Percentiles rank a stretch among this genome's conserved stretches.
These are phyloP conservation scores for Zosterops pallidus DNA, from an alignment of 2,113 vertebrate genomes.

Conservation along the genomic window DNA sequence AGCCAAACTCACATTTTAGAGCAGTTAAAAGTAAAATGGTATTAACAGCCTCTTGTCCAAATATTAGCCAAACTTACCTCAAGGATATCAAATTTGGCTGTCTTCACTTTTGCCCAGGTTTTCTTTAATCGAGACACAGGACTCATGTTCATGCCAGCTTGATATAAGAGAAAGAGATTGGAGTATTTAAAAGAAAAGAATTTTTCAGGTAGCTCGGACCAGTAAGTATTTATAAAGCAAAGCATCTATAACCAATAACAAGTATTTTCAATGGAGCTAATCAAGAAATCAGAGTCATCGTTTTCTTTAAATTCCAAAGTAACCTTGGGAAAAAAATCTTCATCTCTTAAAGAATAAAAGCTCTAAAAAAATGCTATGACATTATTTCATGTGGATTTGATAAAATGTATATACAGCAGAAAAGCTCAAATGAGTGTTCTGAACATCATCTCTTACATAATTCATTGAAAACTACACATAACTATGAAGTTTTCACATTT, in stretches of 20 bases:
- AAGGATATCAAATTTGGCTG: slow-evolving; percentile 91
- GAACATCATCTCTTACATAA: not conserved
- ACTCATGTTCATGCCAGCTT: slow-evolving; percentile 98
- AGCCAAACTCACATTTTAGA: not conserved
- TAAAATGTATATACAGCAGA: not conserved
- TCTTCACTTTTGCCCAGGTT: slow-evolving; percentile 96
- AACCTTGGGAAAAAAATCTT: not conserved
- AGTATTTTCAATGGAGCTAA: not conserved
- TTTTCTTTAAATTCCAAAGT: not conserved
- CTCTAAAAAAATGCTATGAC: not conserved
- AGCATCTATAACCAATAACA: not conserved
- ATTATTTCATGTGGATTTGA: not conserved
- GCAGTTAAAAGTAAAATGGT: not conserved
- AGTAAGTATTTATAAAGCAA: not conserved
- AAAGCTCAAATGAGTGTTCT: not conserved
- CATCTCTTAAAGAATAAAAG: not conserved
- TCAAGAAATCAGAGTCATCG: not conserved
- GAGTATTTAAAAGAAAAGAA: not conserved
- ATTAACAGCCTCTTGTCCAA: not conserved
- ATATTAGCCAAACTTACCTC: slow-evolving; percentile 75
- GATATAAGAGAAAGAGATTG: not conserved
- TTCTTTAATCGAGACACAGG: slow-evolving; percentile 94
- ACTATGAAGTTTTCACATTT: not conserved
- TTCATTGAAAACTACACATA: not conserved
- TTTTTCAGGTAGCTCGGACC: not conserved